Evolutionary conservation across 2,113 vertebrate species (phyloP).

Genomic region (Pseudolaguvia tuberculata): DNA sequence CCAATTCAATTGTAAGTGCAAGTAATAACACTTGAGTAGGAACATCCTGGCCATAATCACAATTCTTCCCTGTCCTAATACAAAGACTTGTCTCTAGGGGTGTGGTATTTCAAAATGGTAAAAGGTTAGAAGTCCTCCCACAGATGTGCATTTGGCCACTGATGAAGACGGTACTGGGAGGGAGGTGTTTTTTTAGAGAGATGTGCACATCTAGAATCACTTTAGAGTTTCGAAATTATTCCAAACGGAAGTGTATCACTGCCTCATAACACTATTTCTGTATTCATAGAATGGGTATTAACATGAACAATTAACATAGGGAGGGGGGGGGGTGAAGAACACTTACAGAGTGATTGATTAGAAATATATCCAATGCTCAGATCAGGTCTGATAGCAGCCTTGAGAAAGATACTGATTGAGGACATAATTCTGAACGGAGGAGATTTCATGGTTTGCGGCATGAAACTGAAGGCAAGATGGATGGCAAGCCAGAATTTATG

Average conservation of each 20-base stretch:
- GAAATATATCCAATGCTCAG: constrained; percentile 52
- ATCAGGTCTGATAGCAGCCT: constrained; percentile 52
- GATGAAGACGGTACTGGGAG: constrained; percentile 23
- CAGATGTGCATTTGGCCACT: constrained; percentile 7
- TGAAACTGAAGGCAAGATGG: constrained; percentile 65
- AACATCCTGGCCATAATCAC: constrained; percentile 37
- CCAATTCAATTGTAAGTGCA: constrained; percentile 44
- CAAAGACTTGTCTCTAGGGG: constrained; percentile 42
- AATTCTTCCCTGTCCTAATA: constrained; percentile 14
- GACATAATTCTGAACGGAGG: constrained; percentile 67
- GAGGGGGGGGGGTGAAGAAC: not conserved
- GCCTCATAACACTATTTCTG: not conserved
- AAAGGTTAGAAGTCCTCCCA: constrained; percentile 45
- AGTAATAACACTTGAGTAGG: constrained; percentile 43
- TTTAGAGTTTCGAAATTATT: constrained; percentile 7
- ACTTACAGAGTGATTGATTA: constrained; percentile 36
- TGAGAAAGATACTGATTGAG: constrained; percentile 68
- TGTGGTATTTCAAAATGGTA: constrained; percentile 47
- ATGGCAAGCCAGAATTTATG: constrained; percentile 53
- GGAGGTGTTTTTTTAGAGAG: constrained; percentile 19
- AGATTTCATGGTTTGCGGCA: constrained; percentile 69
- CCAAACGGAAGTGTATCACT: not conserved
- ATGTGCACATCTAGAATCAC: constrained; percentile 5
- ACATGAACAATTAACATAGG: constrained; percentile 4
- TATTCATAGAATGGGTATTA: constrained; percentile 9